Evolutionary conservation across 1,140 invertebrate genomes (phyloP).

Genomic region (Scaptodrosophila lebanonensis): DNA sequence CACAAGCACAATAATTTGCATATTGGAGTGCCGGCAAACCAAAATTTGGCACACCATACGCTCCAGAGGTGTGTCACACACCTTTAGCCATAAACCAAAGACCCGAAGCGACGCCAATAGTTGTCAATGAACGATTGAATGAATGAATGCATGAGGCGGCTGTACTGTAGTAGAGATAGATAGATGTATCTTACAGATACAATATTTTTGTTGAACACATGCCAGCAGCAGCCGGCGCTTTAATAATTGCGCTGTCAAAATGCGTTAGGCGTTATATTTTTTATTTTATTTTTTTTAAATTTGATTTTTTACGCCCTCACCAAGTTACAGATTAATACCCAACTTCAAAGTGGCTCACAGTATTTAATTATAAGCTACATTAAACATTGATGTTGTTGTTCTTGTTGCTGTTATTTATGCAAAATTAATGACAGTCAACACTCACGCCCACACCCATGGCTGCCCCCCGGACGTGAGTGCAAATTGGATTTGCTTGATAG

Average conservation of each 20-base stretch:
- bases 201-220: too few relatives aligned
- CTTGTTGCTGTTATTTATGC: slow-evolving; percentile 32
- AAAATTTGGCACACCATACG: slow-evolving; percentile 26
- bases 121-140: too few relatives aligned
- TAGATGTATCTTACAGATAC: too few relatives aligned
- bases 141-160: too few relatives aligned
- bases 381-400: slow-evolving; percentile 44
- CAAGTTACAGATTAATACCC: background rate
- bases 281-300: too few relatives aligned
- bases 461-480: too few relatives aligned
- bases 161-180: too few relatives aligned
- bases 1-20: slow-evolving; percentile 31
- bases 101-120: too few relatives aligned
- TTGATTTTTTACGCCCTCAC: background rate
- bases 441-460: slow-evolving; percentile 42
- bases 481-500: slow-evolving; percentile 57
- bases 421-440: slow-evolving; percentile 59
- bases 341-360: slow-evolving; percentile 8
- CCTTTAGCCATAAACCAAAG: too few relatives aligned
- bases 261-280: slow-evolving; percentile 41
- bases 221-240: slow-evolving; percentile 1
- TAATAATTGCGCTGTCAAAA: slow-evolving; percentile 50
- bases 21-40: slow-evolving; percentile 28
- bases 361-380: slow-evolving; percentile 66
- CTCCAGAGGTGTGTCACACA: slow-evolving; percentile 9